Evolutionary conservation across 1,140 invertebrate species (phyloP).

Genomic region (Drosophila miranda): DNA sequence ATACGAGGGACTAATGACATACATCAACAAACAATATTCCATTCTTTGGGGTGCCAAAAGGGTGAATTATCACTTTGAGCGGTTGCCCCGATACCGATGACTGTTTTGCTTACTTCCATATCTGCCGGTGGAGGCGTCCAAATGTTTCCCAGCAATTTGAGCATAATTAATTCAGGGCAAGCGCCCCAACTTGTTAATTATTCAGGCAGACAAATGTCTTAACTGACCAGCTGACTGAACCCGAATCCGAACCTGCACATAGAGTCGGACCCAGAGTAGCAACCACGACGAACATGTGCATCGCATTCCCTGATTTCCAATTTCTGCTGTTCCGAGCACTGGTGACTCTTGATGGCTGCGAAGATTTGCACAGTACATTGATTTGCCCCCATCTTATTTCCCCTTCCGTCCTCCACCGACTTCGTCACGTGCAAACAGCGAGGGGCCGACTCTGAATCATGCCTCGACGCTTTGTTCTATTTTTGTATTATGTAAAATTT

Average conservation of each 20-base stretch:
- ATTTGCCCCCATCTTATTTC: not conserved
- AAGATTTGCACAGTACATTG: constrained; percentile 10
- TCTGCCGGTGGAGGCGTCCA: constrained; percentile 3
- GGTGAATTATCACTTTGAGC: constrained; percentile 49
- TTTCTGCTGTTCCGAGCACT: too few species aligned
- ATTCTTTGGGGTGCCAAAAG: constrained; percentile 38
- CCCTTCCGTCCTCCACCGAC: not conserved
- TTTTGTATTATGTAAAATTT: constrained; percentile 43
- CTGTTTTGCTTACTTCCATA: constrained; percentile 11
- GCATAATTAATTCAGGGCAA: constrained; percentile 44
- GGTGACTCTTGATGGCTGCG: constrained; percentile 15
- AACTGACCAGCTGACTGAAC: constrained; percentile 44
- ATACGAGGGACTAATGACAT: constrained; percentile 24
- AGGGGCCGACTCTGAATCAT: constrained; percentile 31
- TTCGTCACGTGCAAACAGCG: constrained; percentile 24
- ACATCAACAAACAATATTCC: constrained; percentile 37
- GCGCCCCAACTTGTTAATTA: constrained; percentile 55
- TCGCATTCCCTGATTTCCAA: constrained; percentile 7
- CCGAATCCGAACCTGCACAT: constrained; percentile 17
- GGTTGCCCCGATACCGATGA: constrained; percentile 25
- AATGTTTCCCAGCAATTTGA: constrained; percentile 24
- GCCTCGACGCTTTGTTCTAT: constrained; percentile 32
- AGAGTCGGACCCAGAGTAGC: not conserved
- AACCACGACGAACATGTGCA: constrained; percentile 27
- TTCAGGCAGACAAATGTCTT: constrained; percentile 45